Evolutionary conservation across 2,113 vertebrate genomes (phyloP).

Genomic region (Gnathochromis pfefferi): DNA sequence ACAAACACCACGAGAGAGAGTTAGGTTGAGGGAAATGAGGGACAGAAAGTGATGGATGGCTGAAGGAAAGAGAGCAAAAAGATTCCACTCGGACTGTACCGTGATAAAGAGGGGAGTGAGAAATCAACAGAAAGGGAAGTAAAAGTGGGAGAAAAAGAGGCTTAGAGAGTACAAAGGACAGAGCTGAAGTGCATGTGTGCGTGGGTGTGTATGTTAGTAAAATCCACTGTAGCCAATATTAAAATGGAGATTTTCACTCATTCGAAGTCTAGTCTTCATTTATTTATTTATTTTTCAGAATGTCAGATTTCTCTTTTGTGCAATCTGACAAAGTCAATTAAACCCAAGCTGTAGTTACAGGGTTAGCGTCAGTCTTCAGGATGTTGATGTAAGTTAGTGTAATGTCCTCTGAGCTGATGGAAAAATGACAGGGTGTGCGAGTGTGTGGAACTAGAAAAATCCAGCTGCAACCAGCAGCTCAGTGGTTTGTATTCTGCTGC

Average conservation of each 20-base stretch:
- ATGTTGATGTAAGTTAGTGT: neutral
- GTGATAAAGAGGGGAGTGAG: neutral
- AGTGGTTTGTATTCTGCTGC: conserved; percentile 33
- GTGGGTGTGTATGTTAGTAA: neutral
- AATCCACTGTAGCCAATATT: neutral
- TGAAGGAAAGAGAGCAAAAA: conserved; percentile 19
- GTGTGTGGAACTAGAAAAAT: conserved; percentile 41
- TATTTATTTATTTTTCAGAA: neutral
- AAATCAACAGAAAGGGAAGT: neutral
- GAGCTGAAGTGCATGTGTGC: neutral
- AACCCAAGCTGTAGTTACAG: neutral
- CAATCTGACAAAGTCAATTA: neutral
- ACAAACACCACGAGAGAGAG: neutral
- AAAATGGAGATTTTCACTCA: neutral
- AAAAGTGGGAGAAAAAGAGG: neutral
- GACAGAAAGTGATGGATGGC: conserved; percentile 11
- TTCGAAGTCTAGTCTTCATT: neutral
- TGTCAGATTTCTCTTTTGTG: neutral
- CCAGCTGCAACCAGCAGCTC: conserved; percentile 49
- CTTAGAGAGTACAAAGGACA: neutral
- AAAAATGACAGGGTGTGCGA: neutral
- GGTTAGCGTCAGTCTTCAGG: neutral
- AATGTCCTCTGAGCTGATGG: neutral
- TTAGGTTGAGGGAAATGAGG: neutral
- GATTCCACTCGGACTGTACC: conserved; percentile 11